A percentile compares a stretch with the other conserved stretches of the same genome.
Conservation (phyloP, 2,888 invertebrate genomes). For the Netelia inedita region DNA sequence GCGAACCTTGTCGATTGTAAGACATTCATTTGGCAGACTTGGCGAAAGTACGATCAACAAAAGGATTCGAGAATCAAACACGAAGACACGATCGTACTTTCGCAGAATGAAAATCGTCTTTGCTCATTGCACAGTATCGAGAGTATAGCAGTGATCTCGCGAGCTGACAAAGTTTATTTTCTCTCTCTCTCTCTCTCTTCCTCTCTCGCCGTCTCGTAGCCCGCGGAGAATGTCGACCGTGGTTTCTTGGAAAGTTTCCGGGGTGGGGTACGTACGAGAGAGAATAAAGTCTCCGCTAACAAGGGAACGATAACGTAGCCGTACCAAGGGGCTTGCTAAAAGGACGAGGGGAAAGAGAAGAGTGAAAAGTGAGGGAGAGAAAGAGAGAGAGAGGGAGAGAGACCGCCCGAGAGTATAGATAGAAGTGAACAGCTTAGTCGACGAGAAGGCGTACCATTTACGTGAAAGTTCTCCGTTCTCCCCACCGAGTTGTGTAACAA, state of each 20-base stretch:
- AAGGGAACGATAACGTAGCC: conserved; percentile 57
- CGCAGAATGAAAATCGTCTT: conserved; percentile 12
- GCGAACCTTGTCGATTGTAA: not conserved
- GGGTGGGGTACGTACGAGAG: conserved; percentile 29
- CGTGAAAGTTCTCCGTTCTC: conserved; percentile 64
- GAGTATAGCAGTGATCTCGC: conserved; percentile 29
- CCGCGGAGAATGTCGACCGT: conserved; percentile 28
- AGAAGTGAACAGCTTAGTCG: conserved; percentile 62
- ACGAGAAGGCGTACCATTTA: conserved; percentile 68
- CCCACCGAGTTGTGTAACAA: conserved; percentile 84
- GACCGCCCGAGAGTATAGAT: not conserved
- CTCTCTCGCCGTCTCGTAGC: not conserved
- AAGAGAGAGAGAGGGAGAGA: conserved; percentile 9
- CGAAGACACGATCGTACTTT: not conserved
- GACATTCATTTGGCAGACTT: not conserved
- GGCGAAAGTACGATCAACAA: not conserved
- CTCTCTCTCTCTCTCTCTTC: not conserved
- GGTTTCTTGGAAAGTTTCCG: conserved; percentile 54
- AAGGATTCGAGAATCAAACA: not conserved
- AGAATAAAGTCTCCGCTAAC: conserved; percentile 66
- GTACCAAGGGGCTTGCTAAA: conserved; percentile 30
- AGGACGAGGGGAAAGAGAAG: conserved; percentile 10
- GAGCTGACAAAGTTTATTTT: conserved; percentile 41
- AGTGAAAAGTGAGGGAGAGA: conserved; percentile 11
- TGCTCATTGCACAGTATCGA: not conserved